Conservation (phyloP, 2,888 invertebrate species). For the Brachyptera risi region DNA sequence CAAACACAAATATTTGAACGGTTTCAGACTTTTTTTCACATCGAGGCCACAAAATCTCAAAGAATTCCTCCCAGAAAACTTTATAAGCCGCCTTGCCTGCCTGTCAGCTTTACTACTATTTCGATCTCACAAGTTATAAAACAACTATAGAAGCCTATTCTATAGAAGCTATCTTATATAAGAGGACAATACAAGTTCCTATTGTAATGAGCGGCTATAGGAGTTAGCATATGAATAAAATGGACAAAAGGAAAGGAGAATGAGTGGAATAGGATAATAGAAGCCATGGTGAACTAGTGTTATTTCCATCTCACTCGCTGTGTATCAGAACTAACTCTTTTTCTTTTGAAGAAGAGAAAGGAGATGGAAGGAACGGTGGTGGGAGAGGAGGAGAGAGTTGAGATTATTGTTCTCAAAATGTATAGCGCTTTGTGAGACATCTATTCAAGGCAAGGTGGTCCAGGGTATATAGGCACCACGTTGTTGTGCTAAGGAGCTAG, state of each 20-base stretch:
- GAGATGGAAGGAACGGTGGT: slow-evolving; percentile 15
- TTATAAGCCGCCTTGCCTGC: too few relatives aligned
- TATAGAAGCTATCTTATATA: slow-evolving; percentile 21
- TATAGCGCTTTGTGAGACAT: slow-evolving; percentile 34
- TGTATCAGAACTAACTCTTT: slow-evolving; percentile 36
- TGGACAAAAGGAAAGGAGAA: slow-evolving; percentile 33
- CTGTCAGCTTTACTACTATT: slow-evolving; percentile 1
- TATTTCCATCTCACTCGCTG: slow-evolving; percentile 23
- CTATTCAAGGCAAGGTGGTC: slow-evolving; percentile 33
- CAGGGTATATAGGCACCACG: slow-evolving; percentile 24
- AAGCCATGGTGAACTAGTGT: neutral
- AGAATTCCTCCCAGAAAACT: too few relatives aligned
- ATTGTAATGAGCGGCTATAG: slow-evolving; percentile 35
- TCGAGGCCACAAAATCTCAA: too few relatives aligned
- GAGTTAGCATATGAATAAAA: slow-evolving; percentile 36
- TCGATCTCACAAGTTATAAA: slow-evolving; percentile 29
- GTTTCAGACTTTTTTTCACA: too few relatives aligned
- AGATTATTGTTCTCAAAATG: slow-evolving; percentile 34
- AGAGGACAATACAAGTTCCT: slow-evolving; percentile 33
- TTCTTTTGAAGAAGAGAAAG: slow-evolving; percentile 32
- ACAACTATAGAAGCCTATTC: slow-evolving; percentile 28
- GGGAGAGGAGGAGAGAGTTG: slow-evolving; percentile 25
- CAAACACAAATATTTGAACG: too few relatives aligned
- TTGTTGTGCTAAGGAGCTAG: slow-evolving; percentile 18
- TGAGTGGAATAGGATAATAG: slow-evolving; percentile 20